These are phyloP conservation scores for Bothrops alternatus DNA, from an alignment of 2,797 vertebrate genomes.

Conservation along the genomic window DNA sequence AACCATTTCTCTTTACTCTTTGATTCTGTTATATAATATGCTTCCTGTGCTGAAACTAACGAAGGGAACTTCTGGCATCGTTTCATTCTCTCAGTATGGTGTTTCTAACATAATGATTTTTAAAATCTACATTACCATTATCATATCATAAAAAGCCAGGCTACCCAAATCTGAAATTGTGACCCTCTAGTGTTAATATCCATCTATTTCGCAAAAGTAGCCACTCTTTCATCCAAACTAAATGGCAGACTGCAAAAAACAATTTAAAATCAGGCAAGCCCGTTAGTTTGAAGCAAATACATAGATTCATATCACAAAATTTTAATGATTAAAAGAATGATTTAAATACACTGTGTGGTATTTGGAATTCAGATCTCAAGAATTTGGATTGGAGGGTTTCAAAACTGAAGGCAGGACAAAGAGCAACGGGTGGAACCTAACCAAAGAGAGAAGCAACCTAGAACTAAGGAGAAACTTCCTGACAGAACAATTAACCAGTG, in stretches of 20 bases:
- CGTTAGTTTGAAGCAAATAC: background rate
- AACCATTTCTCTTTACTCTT: background rate
- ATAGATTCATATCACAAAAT: background rate
- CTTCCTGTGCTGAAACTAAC: background rate
- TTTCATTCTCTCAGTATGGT: background rate
- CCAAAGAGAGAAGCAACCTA: too few species aligned
- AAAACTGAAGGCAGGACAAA: background rate
- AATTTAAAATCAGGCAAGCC: background rate
- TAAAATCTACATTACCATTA: background rate
- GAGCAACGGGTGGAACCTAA: too few species aligned
- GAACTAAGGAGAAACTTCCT: too few species aligned
- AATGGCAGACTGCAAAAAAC: background rate
- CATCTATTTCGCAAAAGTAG: background rate
- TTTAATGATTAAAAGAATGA: background rate
- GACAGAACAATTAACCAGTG: too few species aligned
- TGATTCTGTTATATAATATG: background rate
- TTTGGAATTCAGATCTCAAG: background rate
- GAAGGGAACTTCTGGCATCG: background rate
- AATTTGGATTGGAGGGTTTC: background rate
- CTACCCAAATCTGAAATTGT: background rate
- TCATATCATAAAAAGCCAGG: background rate
- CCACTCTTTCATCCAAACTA: background rate
- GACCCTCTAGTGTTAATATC: background rate
- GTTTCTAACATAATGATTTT: background rate
- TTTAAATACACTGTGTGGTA: background rate